These are phyloP conservation scores for Caranx ignobilis DNA, from an alignment of 2,113 vertebrate genomes.

Conservation along the genomic window DNA sequence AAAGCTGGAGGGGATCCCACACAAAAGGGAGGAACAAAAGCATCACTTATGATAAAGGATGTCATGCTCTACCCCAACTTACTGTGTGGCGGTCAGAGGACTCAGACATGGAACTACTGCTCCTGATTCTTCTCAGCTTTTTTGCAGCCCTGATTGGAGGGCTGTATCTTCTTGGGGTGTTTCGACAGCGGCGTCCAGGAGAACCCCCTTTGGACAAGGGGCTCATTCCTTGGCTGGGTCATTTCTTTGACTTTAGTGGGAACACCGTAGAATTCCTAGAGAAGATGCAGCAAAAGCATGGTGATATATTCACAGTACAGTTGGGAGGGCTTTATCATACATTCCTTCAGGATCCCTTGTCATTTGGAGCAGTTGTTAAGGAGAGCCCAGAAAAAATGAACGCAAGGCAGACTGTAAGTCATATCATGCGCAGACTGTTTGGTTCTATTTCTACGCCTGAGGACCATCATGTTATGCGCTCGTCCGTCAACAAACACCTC, in stretches of 20 bases:
- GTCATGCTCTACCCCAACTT: background rate
- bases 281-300: constrained; percentile 87
- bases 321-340: constrained; percentile 90
- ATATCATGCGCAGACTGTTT: constrained; percentile 85
- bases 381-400: constrained; percentile 85
- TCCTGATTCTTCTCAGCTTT: constrained; percentile 74
- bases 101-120: constrained; percentile 81
- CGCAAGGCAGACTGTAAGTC: constrained; percentile 75
- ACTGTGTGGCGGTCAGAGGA: background rate
- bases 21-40: constrained; percentile 60
- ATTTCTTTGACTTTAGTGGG: constrained; percentile 87
- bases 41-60: background rate
- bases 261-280: constrained; percentile 86
- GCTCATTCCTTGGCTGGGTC: constrained; percentile 90
- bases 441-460: constrained; percentile 14
- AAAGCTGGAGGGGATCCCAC: background rate
- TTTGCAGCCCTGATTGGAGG: constrained; percentile 67
- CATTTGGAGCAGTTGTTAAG: constrained; percentile 87
- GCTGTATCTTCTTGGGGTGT: constrained; percentile 81
- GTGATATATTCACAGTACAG: constrained; percentile 91
- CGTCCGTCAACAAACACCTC: constrained; percentile 84
- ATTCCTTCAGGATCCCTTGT: constrained; percentile 90
- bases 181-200: constrained; percentile 79
- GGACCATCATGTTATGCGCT: constrained; percentile 36
- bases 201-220: constrained; percentile 94